Base-by-base conservation (phyloP, 37 sponge, comb jelly and placozoan species). In the Theonella swinhoei region DNA sequence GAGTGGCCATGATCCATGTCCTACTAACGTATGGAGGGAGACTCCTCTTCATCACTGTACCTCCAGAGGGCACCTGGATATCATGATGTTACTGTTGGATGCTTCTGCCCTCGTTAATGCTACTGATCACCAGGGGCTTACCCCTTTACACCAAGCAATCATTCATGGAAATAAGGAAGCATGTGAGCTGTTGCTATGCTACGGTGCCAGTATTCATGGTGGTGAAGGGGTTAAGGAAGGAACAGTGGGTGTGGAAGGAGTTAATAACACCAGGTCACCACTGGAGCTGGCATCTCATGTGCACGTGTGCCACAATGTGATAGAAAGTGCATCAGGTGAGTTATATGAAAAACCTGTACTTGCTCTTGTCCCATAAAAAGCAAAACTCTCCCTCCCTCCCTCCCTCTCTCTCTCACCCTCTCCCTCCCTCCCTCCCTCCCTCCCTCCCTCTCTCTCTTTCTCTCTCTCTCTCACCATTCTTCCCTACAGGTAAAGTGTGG, bases 121-220 rank as follows among this genome's bases (percentile, higher is more conserved):
- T 17, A 25, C 30, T 1, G 94, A 93, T 80, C 82, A 86, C 61
- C 80, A 93, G 64, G 47, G 59, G 75, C 62, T 87, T 8, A 89
- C 94, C 59, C 94, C 94, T 60, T 82, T 93, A 0, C 90, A 93
- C 62, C 89, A 88, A 19, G 89, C 94, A 0, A 77, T 93, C 35
- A 86, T 93, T 17, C 87, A 86, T 36, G 83, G 83, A 24, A 93
- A 89, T 35, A 74, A 42, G 41, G 71, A 93, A 29, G 77, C 87
- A 3, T 70, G 79, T 9, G 90, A 93, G 71, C 84, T 93, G 7
- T 42, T 93, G 75, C 43, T 93, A 33, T 93, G 87, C 28, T 89
- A 83, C 65, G 90, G 90, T 8, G 94, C 80, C 17, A 82, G 80
- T 47, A 62, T 87, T 0, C 73, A 85, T 68, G 86, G 86, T 32